Evolutionary conservation across 2,113 vertebrate species (phyloP), one percentile per base, ranked within the genome.

Genomic region (Bolborhynchus lineola): DNA sequence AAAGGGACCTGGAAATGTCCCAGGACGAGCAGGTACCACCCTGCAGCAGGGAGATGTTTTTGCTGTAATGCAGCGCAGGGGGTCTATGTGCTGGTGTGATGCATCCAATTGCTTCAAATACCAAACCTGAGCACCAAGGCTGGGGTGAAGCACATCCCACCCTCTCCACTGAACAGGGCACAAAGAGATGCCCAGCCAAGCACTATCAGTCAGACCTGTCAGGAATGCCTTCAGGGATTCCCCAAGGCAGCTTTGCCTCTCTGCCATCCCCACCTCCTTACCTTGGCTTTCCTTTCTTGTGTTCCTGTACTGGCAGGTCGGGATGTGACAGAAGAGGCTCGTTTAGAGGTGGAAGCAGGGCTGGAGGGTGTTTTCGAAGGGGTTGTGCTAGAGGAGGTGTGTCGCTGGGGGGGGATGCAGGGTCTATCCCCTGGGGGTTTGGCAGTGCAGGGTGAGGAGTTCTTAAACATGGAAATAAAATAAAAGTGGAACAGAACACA

Each of bases 361-460:
- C 97, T 97, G 97, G 76, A 97, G 96, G 97, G 92, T 97, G 98
- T 92, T 97, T 98, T 98, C 97, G 71, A 96, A 98, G 93, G 97
- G 97, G 97, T 91, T 97, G 97, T 96, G 97, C 98, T 97, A 98
- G 98, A 96, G 95, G 97, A 89, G 94, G 97, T 92, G 62, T 98
- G 98, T 97, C 95, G 92, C 95, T 98, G 98, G 94, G 96, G 98
- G 98, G 97, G 97, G 88, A 96, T 96, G 96, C 98, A 97, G 91
- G 98, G 97, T 98, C 98, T 98, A 97, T 78, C 65, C 90, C 95
- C 96, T 26, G 76, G 91, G 98, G 97, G 84, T 78, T 98, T 98
- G 98, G 98, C 97, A 97, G 98, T 97, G 97, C 97, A 97, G 94
- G 98, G 97, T 98, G 98, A 98, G 98, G 97, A 95, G 97, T 98